Evolutionary conservation across 2,113 vertebrate genomes (phyloP), one percentile per base, ranked within the genome.

Genomic region (Corydoras maculifer): DNA sequence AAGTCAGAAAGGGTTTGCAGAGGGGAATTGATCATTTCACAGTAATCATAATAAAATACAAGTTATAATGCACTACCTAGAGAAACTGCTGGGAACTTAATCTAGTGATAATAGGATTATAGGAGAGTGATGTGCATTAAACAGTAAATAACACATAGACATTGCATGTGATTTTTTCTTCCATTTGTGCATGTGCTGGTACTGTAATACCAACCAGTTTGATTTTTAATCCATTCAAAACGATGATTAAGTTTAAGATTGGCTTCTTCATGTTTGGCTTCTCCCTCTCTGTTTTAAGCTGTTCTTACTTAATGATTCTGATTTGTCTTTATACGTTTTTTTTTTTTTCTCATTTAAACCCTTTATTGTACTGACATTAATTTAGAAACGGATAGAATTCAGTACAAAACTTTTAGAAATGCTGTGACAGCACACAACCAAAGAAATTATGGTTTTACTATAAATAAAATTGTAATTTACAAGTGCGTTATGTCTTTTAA

Each of bases 351-450:
- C 58, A 29, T 70, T 74, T 77, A 69, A 79, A 73, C 67, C 70
- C 70, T 74, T 69, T 53, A 79, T 72, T 77, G 68, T 77, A 66
- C 67, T 75, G 75, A 72, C 77, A 82, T 77, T 69, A 61, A 79
- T 79, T 77, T 70, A 62, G 32, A 72, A 57, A 67, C 70, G 74
- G 70, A 48, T 32, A 75, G 62, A 58, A 51, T 80, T 30, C 71
- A 57, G 49, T 71, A 58, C 68, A 62, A 57, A 65, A 75, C 73
- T 53, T 68, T 71, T 73, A 74, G 72, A 67, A 65, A 57, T 8
- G 58, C 9, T 62, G 54, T 51, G 63, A 65, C 62, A 29, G 5
- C 62, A 60, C 35, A 9, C 35, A 75, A 62, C 50, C 54, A 70
- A 25, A 75, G 58, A 65, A 69, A 78, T 78, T 75, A 78, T 49